Evolutionary conservation across 1,140 invertebrate genomes (phyloP).

Genomic region (Prorops nasuta): DNA sequence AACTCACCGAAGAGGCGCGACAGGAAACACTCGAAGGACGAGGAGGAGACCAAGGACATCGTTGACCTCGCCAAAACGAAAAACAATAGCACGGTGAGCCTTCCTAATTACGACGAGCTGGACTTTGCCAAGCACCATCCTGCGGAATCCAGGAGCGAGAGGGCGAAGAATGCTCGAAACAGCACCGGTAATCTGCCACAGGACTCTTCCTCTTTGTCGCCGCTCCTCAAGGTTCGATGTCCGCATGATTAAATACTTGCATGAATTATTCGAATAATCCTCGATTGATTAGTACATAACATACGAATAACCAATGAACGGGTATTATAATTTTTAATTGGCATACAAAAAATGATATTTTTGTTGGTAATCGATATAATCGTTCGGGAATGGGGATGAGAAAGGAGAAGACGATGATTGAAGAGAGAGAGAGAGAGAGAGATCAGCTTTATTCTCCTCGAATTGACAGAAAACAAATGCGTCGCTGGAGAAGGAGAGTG

Average conservation of each 20-base stretch:
- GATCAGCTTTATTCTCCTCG: no score
- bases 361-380: no score
- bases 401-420: no score
- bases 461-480: conserved; percentile 30
- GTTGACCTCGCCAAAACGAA: conserved; percentile 43
- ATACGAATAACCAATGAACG: no score
- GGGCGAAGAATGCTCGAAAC: conserved; percentile 21
- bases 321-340: no score
- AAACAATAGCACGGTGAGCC: conserved; percentile 53
- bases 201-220: conserved; percentile 21
- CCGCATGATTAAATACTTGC: not conserved
- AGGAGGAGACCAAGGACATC: conserved; percentile 14
- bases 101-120: conserved; percentile 58
- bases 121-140: conserved; percentile 19
- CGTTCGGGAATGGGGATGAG: no score
- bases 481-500: conserved; percentile 44
- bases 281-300: no score
- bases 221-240: not conserved
- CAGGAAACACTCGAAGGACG: conserved; percentile 7
- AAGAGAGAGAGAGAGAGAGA: no score
- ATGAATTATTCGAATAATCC: not conserved
- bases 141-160: no score
- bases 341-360: no score
- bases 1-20: conserved; percentile 6
- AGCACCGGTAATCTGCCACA: conserved; percentile 34